Base-by-base conservation (phyloP, 2,113 vertebrate species). In the Dendrocopos noguchii region DNA sequence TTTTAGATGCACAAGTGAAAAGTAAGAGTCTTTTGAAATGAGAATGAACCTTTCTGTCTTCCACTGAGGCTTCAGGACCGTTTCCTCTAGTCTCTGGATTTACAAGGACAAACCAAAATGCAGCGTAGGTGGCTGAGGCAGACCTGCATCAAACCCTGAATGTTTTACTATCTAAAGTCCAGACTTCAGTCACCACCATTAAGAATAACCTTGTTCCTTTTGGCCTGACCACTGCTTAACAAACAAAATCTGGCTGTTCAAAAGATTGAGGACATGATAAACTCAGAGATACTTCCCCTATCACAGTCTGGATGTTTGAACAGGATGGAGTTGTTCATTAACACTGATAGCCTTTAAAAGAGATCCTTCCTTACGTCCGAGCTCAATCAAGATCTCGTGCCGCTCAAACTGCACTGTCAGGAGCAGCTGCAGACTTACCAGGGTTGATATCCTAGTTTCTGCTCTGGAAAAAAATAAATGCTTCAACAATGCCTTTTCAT, bases 261-360 rank as follows among this genome's bases (percentile, higher is more conserved):
- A 83, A 86, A 91, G 85, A 64, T 29, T 46, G 76, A 91, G 90
- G 85, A 80, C 84, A 36, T 9, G 91, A 94, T 94, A 80, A 93
- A 75, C 84, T 83, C 61, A 85, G 65, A 85, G 65, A 77, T 64
- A 33, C 27, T 72, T 31, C 27, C 65, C n/a, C 6, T 78, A 65
- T 80, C 81, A 27, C 28, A 25, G 15, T 29, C 61, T 88, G 89
- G 50, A 61, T 94, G 66, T 90, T 94, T 78, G 84, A 89, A 90
- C 64, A 94, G 73, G 71, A 63, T 36, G 0, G 0, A 72, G 91
- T 94, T 95, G 87, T 85, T 96, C 79, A 94, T 94, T 92, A 94
- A 94, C 89, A n/a, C 9, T 31, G 50, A 83, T 72, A 64, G 75
- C 28, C 29, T 90, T 91, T 78, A 71, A 80, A 80, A 64, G 19